phyloP scores from a whole-genome alignment of 2,888 invertebrate genomes.

The Vesta saturnalis region DNA sequence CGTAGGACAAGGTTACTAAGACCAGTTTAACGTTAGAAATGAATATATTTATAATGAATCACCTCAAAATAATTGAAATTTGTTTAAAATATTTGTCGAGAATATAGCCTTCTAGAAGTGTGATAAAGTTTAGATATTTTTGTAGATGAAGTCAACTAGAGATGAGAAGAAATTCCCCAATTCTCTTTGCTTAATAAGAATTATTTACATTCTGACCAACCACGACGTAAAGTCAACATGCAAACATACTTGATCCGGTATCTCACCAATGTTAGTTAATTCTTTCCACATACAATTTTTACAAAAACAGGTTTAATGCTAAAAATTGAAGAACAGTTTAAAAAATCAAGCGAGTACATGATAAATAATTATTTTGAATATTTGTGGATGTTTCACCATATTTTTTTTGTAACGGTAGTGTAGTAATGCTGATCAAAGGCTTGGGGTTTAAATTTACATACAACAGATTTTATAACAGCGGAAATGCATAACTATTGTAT shows the following conservation, averaged over 20 bases:
- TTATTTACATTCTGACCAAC: background rate
- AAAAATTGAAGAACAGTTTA: background rate
- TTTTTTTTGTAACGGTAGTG: slow-evolving; percentile 2
- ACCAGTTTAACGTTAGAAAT: slow-evolving; percentile 24
- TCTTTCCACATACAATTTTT: slow-evolving; percentile 1
- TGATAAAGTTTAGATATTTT: slow-evolving; percentile 7
- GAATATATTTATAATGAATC: slow-evolving; percentile 23
- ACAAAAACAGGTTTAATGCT: slow-evolving; percentile 6
- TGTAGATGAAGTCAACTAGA: background rate
- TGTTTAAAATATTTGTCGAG: slow-evolving; percentile 1
- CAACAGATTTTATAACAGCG: background rate
- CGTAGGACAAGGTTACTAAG: slow-evolving; percentile 25
- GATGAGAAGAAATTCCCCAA: background rate
- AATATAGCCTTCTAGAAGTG: background rate
- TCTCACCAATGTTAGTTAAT: background rate
- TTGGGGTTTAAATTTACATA: slow-evolving; percentile 2
- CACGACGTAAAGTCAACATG: background rate
- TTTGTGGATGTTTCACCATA: background rate
- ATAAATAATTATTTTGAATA: too few relatives aligned
- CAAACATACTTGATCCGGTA: background rate
- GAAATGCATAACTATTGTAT: slow-evolving; percentile 4
- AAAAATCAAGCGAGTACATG: too few relatives aligned
- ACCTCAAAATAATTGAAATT: slow-evolving; percentile 19
- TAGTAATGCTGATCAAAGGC: background rate
- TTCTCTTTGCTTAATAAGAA: background rate